Base-by-base conservation (phyloP, 2,888 invertebrate species). In the Rhabditophanes sp. region DNA sequence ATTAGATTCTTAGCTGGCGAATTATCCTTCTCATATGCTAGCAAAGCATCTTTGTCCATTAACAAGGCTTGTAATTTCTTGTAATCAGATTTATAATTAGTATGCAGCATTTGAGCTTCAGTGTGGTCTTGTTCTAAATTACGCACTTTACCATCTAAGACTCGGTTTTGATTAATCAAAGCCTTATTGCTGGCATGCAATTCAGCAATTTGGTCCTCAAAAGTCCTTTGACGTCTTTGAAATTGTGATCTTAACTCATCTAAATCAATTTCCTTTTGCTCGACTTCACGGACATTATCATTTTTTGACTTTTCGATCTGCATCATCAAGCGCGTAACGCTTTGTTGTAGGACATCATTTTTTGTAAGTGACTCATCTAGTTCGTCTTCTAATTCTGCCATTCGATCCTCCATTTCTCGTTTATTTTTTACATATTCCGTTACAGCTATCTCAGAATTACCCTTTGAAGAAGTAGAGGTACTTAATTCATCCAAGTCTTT, bases 351-450 rank as follows among this genome's bases (percentile, higher is more conserved):
- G 53, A 87, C 72, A 69, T 80, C 75, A 58, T 82, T 79, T 69
- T 82, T 80, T 3, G 84, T 87, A 3, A 87, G 85, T 64, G 87
- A 75, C 65, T 93, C 90, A 63, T 90, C 90, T 31, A 90, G 71
- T 66, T 90, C 90, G 65, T 90, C 88, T 65, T 55, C 53, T 9
- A 45, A 38, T 18, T 42, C 39, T 9, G 26, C 31, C 12, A 50
- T 71, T 44, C 82, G 77, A 25, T 80, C 73, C 66, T 88, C 87
- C 41, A 84, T 74, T 49, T 88, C 87, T 46, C 82, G 77, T 65
- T 82, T 82, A 14, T 76, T 75, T 53, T 82, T 77, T n/a, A n/a
- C n/a, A n/a, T n/a, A n/a, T n/a, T n/a, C n/a, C n/a, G n/a, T n/a
- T n/a, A n/a, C n/a, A n/a, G n/a, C n/a, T n/a, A n/a, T n/a, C n/a